phyloP scores from a whole-genome alignment of 2,888 invertebrate genomes.

The Drosophila helvetica region DNA sequence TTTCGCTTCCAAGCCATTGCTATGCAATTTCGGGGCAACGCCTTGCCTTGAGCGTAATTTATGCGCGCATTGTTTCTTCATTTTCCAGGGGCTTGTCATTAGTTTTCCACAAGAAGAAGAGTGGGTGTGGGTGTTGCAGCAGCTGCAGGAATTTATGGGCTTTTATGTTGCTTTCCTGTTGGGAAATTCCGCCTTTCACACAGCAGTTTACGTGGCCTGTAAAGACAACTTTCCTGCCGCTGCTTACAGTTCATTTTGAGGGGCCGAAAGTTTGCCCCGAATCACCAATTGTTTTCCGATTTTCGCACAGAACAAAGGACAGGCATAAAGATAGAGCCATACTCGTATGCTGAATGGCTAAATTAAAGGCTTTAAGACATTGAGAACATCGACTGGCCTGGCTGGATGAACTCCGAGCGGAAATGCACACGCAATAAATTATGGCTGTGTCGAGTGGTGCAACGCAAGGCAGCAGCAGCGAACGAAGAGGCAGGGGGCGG shows the following conservation, averaged over 20 bases:
- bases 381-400: constrained; percentile 47
- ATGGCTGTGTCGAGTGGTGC: constrained; percentile 57
- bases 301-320: constrained; percentile 2
- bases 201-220: constrained; percentile 37
- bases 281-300: constrained; percentile 54
- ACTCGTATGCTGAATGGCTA: constrained; percentile 23
- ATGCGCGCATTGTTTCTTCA: constrained; percentile 77
- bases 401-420: constrained; percentile 71
- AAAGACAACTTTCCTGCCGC: constrained; percentile 47
- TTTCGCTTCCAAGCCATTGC: constrained; percentile 63
- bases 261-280: constrained; percentile 25
- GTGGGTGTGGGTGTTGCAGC: constrained; percentile 38
- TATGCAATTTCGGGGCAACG: constrained; percentile 57
- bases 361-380: constrained; percentile 43
- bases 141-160: constrained; percentile 67
- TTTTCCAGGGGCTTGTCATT: constrained; percentile 62
- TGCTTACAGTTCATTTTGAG: constrained; percentile 36
- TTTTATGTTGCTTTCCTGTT: constrained; percentile 40
- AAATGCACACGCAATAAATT: constrained; percentile 72
- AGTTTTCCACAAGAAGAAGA: constrained; percentile 33
- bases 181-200: background rate
- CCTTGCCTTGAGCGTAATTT: constrained; percentile 63
- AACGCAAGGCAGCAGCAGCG: constrained; percentile 26
- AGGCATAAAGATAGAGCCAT: constrained; percentile 37
- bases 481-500: constrained; percentile 28